phyloP scores from a whole-genome alignment of 2,888 invertebrate species.

The Saturnia pavonia region DNA sequence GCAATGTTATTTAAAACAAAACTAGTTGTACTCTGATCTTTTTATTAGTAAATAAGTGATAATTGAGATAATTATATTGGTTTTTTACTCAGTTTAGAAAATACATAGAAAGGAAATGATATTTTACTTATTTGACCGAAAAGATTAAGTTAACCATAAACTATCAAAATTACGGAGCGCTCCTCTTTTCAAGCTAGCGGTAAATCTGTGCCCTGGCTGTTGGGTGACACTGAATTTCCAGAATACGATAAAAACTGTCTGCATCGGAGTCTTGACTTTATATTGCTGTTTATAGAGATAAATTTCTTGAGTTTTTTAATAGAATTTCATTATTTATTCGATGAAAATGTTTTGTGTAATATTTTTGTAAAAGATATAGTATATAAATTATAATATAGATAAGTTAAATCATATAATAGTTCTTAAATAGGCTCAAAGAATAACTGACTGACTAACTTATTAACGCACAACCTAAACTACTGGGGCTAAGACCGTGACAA shows the following conservation, averaged over 20 bases:
- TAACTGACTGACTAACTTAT: no score
- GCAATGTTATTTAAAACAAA: no score
- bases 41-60: background rate
- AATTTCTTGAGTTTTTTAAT: no score
- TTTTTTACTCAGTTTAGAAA: background rate
- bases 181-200: constrained; percentile 45
- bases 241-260: constrained; percentile 46
- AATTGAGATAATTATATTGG: background rate
- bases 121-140: constrained; percentile 46
- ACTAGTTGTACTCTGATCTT: no score
- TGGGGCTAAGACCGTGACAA: no score
- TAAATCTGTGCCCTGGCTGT: constrained; percentile 54
- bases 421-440: no score
- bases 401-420: no score
- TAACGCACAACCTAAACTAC: no score
- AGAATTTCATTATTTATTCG: constrained; percentile 32
- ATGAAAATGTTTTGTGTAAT: background rate
- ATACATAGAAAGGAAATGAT: constrained; percentile 15
- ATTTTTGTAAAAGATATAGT: background rate
- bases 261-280: constrained; percentile 46
- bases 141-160: constrained; percentile 49
- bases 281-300: constrained; percentile 43
- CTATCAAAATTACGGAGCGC: constrained; percentile 48
- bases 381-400: no score
- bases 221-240: constrained; percentile 60